Conservation (phyloP, 2,888 invertebrate genomes). For the Eretmocerus hayati region DNA sequence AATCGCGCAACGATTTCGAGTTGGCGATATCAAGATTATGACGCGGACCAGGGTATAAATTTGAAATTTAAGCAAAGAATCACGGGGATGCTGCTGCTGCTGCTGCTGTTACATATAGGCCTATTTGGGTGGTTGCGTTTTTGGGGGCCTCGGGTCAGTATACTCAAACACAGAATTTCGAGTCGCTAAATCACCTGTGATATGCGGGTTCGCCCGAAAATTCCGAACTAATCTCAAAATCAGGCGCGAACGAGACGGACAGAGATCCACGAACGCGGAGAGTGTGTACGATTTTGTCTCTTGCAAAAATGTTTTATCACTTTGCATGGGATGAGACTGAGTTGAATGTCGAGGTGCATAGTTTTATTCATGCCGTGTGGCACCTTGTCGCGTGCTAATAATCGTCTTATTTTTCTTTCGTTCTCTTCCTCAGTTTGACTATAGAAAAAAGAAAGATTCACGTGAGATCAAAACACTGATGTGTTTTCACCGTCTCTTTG, state of each 20-base stretch:
- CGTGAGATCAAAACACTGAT: no score
- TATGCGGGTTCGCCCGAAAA: slow-evolving; percentile 47
- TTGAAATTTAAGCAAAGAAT: slow-evolving; percentile 47
- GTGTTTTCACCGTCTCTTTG: no score
- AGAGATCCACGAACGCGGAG: slow-evolving; percentile 38
- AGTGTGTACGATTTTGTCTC: neutral
- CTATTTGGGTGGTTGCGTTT: slow-evolving; percentile 9
- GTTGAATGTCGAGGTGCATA: no score
- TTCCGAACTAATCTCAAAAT: slow-evolving; percentile 47
- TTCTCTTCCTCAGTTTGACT: no score
- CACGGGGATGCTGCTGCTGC: no score
- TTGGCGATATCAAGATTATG: slow-evolving; percentile 43
- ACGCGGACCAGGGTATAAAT: slow-evolving; percentile 43
- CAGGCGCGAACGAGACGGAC: slow-evolving; percentile 39
- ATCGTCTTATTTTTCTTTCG: no score
- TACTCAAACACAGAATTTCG: no score
- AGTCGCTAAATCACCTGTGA: slow-evolving; percentile 44
- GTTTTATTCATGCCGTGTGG: no score
- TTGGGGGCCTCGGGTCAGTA: slow-evolving; percentile 25
- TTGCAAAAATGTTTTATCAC: slow-evolving; percentile 47
- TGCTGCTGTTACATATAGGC: no score
- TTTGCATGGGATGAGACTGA: slow-evolving; percentile 20
- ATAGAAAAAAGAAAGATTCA: no score
- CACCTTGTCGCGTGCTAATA: no score
- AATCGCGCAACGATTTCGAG: slow-evolving; percentile 25